Evolutionary conservation across 2,797 vertebrate genomes (phyloP).

Genomic region (Gymnocypris eckloni): DNA sequence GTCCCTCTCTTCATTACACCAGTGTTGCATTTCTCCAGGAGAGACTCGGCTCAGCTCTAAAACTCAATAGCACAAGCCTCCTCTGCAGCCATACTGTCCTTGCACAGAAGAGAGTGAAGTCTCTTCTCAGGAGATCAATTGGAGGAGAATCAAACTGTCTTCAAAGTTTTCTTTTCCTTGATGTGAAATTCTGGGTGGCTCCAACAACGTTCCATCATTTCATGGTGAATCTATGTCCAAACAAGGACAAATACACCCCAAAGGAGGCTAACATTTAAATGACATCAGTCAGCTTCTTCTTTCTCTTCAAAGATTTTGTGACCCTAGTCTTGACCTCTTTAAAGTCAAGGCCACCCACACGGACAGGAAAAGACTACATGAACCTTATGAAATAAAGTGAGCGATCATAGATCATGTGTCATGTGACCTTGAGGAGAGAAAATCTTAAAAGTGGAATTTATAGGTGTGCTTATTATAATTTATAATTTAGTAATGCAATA

Average conservation of each 20-base stretch:
- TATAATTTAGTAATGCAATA: not conserved
- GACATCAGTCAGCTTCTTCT: not conserved
- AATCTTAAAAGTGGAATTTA: not conserved
- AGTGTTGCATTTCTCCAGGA: conserved; percentile 57
- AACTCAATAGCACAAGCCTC: conserved; percentile 53
- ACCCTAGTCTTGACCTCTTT: not conserved
- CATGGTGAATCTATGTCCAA: not conserved
- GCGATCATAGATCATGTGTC: not conserved
- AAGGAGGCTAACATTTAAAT: not conserved
- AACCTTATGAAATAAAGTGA: not conserved
- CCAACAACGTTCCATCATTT: not conserved
- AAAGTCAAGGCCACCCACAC: not conserved
- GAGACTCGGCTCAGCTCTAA: conserved; percentile 55
- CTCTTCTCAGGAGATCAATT: conserved; percentile 46
- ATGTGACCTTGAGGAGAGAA: not conserved
- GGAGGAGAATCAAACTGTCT: conserved; percentile 16
- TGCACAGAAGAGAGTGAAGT: conserved; percentile 40
- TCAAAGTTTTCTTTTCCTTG: conserved; percentile 25
- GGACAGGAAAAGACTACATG: not conserved
- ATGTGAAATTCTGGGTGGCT: not conserved
- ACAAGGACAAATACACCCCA: not conserved
- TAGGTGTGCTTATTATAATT: not conserved
- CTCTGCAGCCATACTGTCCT: conserved; percentile 41
- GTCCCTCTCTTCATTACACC: conserved; percentile 58
- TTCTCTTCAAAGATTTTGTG: not conserved